Evolutionary conservation across 2,888 invertebrate genomes (phyloP).

Genomic region (Rutpela maculata): DNA sequence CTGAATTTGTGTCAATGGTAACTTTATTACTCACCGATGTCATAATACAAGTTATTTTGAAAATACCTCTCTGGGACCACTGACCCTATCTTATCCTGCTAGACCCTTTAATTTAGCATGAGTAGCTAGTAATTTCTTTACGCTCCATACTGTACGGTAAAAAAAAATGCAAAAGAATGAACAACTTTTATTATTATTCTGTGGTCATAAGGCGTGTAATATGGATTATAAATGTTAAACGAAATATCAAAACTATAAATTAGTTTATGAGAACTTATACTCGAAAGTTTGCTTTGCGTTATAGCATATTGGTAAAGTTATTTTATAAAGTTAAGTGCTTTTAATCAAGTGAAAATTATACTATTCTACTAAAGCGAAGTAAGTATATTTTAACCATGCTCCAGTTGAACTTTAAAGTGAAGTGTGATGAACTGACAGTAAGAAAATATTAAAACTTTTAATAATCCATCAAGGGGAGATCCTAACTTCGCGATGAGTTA

Average conservation of each 20-base stretch:
- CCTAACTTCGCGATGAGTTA: conserved; percentile 55
- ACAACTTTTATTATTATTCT: too few relatives aligned
- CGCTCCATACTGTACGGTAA: too few relatives aligned
- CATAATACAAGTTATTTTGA: too few relatives aligned
- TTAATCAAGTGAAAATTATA: conserved; percentile 54
- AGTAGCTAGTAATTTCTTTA: too few relatives aligned
- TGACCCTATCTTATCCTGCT: too few relatives aligned
- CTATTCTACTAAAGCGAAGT: conserved; percentile 36
- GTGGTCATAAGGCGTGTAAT: too few relatives aligned
- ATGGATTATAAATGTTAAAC: conserved; percentile 1
- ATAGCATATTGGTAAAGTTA: conserved; percentile 32
- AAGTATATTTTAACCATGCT: conserved; percentile 36
- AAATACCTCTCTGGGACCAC: too few relatives aligned
- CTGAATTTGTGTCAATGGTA: too few relatives aligned
- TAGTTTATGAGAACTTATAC: conserved; percentile 44
- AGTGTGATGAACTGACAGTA: conserved; percentile 49
- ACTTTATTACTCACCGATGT: too few relatives aligned
- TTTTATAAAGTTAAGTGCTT: conserved; percentile 32
- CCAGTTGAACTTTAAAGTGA: conserved; percentile 41
- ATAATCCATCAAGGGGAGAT: conserved; percentile 56
- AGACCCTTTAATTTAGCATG: too few relatives aligned
- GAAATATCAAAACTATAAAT: conserved; percentile 39
- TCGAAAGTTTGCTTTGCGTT: conserved; percentile 18
- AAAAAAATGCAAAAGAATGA: too few relatives aligned
- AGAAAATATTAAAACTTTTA: conserved; percentile 60